These are phyloP conservation scores for Priapulus caudatus DNA, from an alignment of 2,888 invertebrate species.

Conservation along the genomic window DNA sequence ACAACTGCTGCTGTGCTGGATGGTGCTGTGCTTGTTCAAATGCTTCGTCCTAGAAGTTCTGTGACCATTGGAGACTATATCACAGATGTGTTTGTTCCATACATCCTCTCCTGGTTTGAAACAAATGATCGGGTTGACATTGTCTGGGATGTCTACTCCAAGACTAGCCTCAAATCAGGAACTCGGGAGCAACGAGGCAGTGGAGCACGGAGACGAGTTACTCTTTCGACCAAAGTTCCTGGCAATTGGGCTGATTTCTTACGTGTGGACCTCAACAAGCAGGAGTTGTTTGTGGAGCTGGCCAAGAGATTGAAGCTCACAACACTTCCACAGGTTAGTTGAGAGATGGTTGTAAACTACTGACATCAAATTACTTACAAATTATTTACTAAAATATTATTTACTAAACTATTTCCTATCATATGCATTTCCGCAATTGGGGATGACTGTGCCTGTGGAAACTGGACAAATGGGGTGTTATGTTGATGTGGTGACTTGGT, in stretches of 20 bases:
- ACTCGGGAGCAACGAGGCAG: conserved; percentile 7
- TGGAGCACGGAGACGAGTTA: conserved; percentile 10
- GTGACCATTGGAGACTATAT: conserved; percentile 13
- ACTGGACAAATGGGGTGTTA: too few species aligned
- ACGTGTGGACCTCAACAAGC: conserved; percentile 15
- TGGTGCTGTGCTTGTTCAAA: too few species aligned
- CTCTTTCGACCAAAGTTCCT: conserved; percentile 10
- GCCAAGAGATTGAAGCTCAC: conserved; percentile 9
- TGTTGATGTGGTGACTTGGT: too few species aligned
- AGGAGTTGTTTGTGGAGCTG: conserved; percentile 13
- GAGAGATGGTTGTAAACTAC: conserved; percentile 6
- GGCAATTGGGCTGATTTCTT: conserved; percentile 15
- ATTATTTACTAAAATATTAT: too few species aligned
- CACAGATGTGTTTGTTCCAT: conserved; percentile 13
- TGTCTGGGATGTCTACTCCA: conserved; percentile 13
- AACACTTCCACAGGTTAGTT: conserved; percentile 11
- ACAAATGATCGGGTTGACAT: conserved; percentile 7
- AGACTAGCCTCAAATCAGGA: conserved; percentile 13
- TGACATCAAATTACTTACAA: too few species aligned
- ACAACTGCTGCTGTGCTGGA: too few species aligned
- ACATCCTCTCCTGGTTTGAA: conserved; percentile 13
- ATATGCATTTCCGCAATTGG: too few species aligned
- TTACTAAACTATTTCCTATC: too few species aligned
- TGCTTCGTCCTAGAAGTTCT: too few species aligned
- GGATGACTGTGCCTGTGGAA: too few species aligned